phyloP scores from a whole-genome alignment of 1,140 invertebrate species.

The Drosophila kurseongensis region DNA sequence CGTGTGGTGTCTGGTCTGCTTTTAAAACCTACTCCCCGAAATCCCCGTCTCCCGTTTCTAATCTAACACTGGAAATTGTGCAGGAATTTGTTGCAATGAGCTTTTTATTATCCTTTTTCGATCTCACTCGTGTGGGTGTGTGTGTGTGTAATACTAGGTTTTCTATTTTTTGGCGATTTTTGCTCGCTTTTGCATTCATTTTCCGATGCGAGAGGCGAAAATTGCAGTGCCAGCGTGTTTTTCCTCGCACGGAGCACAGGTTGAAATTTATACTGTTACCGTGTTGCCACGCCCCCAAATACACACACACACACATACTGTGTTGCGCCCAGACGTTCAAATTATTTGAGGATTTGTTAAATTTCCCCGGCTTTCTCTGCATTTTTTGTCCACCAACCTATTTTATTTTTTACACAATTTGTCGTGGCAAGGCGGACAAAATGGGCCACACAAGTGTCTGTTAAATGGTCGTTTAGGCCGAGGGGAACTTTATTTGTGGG shows the following conservation, averaged over 20 bases:
- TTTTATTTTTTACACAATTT: constrained; percentile 64
- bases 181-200: constrained; percentile 77
- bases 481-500: constrained; percentile 11
- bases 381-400: constrained; percentile 35
- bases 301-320: neutral
- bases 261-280: constrained; percentile 66
- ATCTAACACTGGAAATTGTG: constrained; percentile 79
- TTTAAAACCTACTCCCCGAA: neutral
- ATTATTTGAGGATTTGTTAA: constrained; percentile 80
- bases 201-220: constrained; percentile 42
- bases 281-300: constrained; percentile 38
- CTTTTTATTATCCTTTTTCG: constrained; percentile 82
- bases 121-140: constrained; percentile 25
- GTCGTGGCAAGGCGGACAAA: constrained; percentile 47
- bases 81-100: constrained; percentile 82
- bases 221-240: constrained; percentile 75
- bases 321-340: constrained; percentile 55
- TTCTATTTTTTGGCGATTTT: constrained; percentile 34
- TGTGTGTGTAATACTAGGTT: constrained; percentile 42
- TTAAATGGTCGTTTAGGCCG: constrained; percentile 61
- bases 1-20: constrained; percentile 38
- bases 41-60: constrained; percentile 51
- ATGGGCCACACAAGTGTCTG: constrained; percentile 55
- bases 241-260: constrained; percentile 48
- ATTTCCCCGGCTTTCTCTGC: constrained; percentile 50